Evolutionary conservation across 2,113 vertebrate species (phyloP), one percentile per base, ranked within the genome.

Genomic region (Clupea harengus): DNA sequence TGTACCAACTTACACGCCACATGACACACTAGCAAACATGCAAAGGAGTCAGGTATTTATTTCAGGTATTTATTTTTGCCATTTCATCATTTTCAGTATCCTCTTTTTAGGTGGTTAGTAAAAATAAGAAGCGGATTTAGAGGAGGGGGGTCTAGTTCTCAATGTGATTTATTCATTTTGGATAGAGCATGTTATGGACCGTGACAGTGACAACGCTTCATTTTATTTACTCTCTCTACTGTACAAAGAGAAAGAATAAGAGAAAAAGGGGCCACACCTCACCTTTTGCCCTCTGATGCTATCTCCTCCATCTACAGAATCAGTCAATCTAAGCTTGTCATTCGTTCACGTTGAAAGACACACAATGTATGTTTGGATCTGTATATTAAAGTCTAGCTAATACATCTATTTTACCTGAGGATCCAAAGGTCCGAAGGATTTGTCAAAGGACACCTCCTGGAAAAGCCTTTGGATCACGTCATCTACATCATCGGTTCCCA

Each of bases 211-310:
- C 13, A 49, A 49, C 9, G 46, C 47, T 49, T 49, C 0, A 49
- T 10, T 49, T 0, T 49, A 2, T 11, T 49, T 49, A 2, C 9
- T 49, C 9, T 39, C 39, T 39, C 39, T 39, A 39, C 39, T 39
- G 17, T 18, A 60, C 6, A 25, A 28, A 67, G 6, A 8, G 13
- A 54, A 54, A 28, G 10, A 11, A 25, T 2, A 67, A n/a, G 10
- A 5, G 8, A 2, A 9, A 10, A n/a, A 8, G 57, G 22, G 64
- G n/a, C n/a, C 64, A 67, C 64, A 86, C 25, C 90, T 0, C 93
- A 99, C 97, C 18, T 94, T 97, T 97, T 89, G 96, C 95, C 93
- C 93, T 96, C 84, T 97, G 96, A 17, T 93, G 91, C 96, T 92
- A 83, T 90, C 87, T 97, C 96, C 92, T 98, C 96, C 83, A 96